Evolutionary conservation across 2,797 vertebrate species (phyloP), one percentile per base, ranked within the genome.

Genomic region (Nannoperca australis): DNA sequence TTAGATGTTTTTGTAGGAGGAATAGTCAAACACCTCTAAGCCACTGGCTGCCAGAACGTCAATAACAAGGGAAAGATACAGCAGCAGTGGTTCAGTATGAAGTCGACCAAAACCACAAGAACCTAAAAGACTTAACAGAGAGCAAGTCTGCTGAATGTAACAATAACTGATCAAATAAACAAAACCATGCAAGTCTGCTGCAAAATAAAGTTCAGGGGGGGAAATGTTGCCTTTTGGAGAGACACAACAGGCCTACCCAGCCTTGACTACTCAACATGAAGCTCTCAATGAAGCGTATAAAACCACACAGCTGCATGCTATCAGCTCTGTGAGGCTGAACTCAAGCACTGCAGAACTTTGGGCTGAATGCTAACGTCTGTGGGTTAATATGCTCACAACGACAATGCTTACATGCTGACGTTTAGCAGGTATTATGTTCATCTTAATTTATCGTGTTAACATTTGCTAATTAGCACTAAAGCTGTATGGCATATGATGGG

Each of bases 21-120:
- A 42, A 67, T 42, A 18, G 74, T 83, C 38, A 47, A 78, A 76
- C 65, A 56, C 18, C 32, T 69, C 17, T 30, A 7, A 24, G 51
- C 59, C n/a, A 17, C 47, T 32, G 40, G 49, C 62, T 69, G 53
- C 54, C 49, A 74, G 69, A 58, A 79, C 71, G 22, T 8, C 18
- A 4, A 61, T 18, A 20, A 34, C 27, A 61, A 24, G 14, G n/a
- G 32, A 50, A 20, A 42, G 34, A 67, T 15, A 6, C 32, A 22
- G 17, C 7, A 27, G 7, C 45, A 44, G 12, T 3, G 55, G 17
- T 30, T 45, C 49, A 61, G 53, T 17, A n/a, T 15, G 10, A 73
- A 34, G 45, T 53, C 38, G 67, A 24, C 45, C 32, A 64, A 54
- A 55, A 20, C 27, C 14, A 73, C 34, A 68, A 3, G 7, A 34